These are phyloP conservation scores for Hypomesus transpacificus DNA, from an alignment of 2,113 vertebrate species.

Conservation along the genomic window DNA sequence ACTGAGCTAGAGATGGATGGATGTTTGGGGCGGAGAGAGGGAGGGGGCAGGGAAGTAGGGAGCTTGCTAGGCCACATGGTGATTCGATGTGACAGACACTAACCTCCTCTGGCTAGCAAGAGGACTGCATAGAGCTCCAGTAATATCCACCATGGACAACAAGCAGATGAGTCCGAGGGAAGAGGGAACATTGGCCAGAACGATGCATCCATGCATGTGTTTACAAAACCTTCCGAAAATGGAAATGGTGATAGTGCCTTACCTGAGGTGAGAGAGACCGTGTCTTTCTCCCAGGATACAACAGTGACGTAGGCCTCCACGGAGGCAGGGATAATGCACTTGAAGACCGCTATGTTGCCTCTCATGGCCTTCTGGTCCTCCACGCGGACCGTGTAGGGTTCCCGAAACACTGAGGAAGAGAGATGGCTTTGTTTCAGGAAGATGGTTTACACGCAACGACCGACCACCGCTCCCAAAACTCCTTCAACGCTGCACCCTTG, in stretches of 20 bases:
- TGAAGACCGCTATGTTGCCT: constrained; percentile 99
- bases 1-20: constrained; percentile 52
- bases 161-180: constrained; percentile 51
- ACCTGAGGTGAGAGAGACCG: constrained; percentile 99
- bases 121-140: constrained; percentile 22
- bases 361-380: constrained; percentile 99
- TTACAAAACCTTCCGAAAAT: too few relatives aligned
- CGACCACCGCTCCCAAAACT: neutral
- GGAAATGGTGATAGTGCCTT: constrained; percentile 49
- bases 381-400: constrained; percentile 98
- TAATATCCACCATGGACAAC: constrained; percentile 37
- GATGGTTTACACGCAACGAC: neutral
- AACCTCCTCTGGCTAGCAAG: constrained; percentile 50
- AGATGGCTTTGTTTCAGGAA: neutral
- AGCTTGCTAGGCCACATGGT: neutral
- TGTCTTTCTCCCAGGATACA: constrained; percentile 99
- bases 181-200: neutral
- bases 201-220: neutral
- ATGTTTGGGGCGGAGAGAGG: constrained; percentile 36
- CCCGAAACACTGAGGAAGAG: constrained; percentile 83
- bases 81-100: constrained; percentile 57
- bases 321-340: constrained; percentile 99
- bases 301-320: constrained; percentile 97
- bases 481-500: neutral
- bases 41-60: neutral